phyloP scores from a whole-genome alignment of 2,113 vertebrate genomes.

The Sceloporus tristichus region DNA sequence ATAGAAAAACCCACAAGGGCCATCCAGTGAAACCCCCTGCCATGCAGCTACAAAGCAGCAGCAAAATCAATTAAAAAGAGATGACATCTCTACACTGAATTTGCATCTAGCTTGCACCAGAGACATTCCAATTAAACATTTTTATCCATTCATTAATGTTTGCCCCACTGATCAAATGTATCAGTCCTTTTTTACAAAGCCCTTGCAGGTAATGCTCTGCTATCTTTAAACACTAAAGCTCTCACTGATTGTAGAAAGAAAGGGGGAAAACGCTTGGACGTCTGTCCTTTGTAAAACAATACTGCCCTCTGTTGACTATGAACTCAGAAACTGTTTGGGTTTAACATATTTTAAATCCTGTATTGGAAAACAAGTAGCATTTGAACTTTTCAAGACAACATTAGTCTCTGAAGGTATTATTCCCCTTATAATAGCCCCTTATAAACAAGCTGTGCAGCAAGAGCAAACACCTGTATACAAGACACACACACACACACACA shows the following conservation, averaged over 20 bases:
- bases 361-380: conserved; percentile 4
- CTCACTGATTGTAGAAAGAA: background rate
- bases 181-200: background rate
- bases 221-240: conserved; percentile 8
- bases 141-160: background rate
- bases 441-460: background rate
- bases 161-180: background rate
- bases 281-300: conserved; percentile 68
- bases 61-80: background rate
- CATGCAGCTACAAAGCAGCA: too few species aligned
- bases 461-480: conserved; percentile 8
- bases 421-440: background rate
- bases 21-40: too few species aligned
- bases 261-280: conserved; percentile 15
- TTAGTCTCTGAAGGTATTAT: background rate
- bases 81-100: background rate
- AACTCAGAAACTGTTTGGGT: conserved; percentile 38
- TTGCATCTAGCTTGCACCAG: background rate
- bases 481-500: background rate
- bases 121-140: background rate
- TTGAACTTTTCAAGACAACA: conserved; percentile 13
- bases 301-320: conserved; percentile 72
- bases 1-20: too few species aligned
- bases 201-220: conserved; percentile 40
- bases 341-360: background rate